A percentile compares a stretch with the other conserved stretches of the same genome.
phyloP scores from a whole-genome alignment of 2,113 vertebrate genomes.

The Galeopterus variegatus region DNA sequence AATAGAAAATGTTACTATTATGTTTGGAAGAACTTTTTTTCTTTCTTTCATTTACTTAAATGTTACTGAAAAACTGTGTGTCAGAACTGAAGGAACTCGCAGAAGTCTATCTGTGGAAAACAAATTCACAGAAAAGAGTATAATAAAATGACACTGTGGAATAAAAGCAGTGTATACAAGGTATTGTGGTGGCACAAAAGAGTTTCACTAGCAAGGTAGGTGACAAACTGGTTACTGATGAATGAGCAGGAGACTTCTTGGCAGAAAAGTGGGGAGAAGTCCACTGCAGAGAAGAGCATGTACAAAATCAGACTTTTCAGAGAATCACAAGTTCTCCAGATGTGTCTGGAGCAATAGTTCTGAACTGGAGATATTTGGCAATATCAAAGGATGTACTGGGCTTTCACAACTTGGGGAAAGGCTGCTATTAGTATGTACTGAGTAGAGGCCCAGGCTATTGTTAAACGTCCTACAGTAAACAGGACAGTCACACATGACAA shows the following conservation, averaged over 20 bases:
- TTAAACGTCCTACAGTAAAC: background rate
- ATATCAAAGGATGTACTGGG: background rate
- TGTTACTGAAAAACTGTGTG: background rate
- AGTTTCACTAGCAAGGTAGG: background rate
- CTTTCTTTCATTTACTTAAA: conserved; percentile 36
- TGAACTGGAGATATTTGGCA: background rate
- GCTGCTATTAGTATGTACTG: background rate
- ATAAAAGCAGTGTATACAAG: background rate
- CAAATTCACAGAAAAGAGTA: conserved; percentile 5
- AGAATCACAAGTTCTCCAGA: background rate
- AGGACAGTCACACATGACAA: background rate
- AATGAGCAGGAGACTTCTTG: background rate
- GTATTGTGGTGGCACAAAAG: background rate
- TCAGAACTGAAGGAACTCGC: background rate
- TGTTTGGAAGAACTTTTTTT: background rate
- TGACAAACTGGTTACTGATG: background rate
- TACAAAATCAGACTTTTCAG: background rate
- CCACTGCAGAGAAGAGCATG: background rate
- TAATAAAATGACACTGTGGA: background rate
- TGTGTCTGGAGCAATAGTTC: background rate
- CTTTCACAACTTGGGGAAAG: background rate
- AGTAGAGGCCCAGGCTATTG: background rate
- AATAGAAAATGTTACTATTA: background rate
- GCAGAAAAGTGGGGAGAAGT: background rate
- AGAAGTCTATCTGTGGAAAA: conserved; percentile 15